Conservation (phyloP, 1,140 invertebrate species). For the Dreissena polymorpha region DNA sequence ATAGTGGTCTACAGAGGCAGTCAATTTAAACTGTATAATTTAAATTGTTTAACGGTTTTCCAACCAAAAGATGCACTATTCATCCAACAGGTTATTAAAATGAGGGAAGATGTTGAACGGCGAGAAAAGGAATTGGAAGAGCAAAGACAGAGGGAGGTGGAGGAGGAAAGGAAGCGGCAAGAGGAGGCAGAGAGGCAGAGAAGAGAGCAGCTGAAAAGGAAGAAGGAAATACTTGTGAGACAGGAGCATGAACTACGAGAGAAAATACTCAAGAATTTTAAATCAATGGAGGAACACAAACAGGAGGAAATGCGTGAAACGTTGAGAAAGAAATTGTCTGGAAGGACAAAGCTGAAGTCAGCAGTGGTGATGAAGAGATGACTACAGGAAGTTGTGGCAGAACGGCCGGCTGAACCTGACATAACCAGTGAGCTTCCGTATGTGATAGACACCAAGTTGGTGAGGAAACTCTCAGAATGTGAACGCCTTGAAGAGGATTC, state of each 20-base stretch:
- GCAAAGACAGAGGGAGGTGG: slow-evolving; percentile 42
- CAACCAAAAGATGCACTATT: too few species aligned
- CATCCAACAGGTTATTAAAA: slow-evolving; percentile 36
- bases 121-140: slow-evolving; percentile 44
- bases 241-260: slow-evolving; percentile 54
- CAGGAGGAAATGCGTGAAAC: slow-evolving; percentile 43
- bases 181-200: slow-evolving; percentile 42
- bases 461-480: background rate
- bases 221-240: slow-evolving; percentile 40
- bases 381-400: slow-evolving; percentile 45
- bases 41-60: too few species aligned
- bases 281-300: slow-evolving; percentile 43
- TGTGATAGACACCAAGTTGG: slow-evolving; percentile 20
- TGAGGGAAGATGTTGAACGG: slow-evolving; percentile 40
- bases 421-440: slow-evolving; percentile 19
- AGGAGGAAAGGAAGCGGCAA: slow-evolving; percentile 36
- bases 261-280: slow-evolving; percentile 48
- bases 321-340: slow-evolving; percentile 38
- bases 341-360: slow-evolving; percentile 49
- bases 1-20: too few species aligned
- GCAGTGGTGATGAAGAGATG: slow-evolving; percentile 49
- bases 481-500: background rate
- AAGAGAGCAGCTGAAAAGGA: slow-evolving; percentile 33
- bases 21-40: too few species aligned
- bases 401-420: background rate